Percentiles rank a stretch among this genome's conserved stretches.
phyloP scores from a whole-genome alignment of 2,888 invertebrate species.

The Aphodius sticticus region DNA sequence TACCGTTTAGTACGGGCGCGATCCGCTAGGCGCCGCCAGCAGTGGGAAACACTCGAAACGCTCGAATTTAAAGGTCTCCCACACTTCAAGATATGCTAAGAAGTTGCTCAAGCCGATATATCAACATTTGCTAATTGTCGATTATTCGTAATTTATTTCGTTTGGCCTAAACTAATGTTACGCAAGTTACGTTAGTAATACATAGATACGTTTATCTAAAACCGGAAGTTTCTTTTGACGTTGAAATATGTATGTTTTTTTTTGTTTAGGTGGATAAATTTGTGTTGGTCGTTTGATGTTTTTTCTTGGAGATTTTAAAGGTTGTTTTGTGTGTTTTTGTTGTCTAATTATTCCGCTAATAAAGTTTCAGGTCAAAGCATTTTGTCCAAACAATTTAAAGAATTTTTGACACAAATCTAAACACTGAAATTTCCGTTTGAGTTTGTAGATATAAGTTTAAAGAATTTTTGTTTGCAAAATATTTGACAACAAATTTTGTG shows the following conservation, averaged over 20 bases:
- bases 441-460: too few relatives aligned
- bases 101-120: slow-evolving; percentile 4
- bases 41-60: not conserved
- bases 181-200: not conserved
- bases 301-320: too few relatives aligned
- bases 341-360: not conserved
- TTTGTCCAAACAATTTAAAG: not conserved
- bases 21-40: not conserved
- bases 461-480: too few relatives aligned
- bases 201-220: not conserved
- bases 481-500: too few relatives aligned
- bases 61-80: not conserved
- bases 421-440: too few relatives aligned
- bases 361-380: not conserved
- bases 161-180: not conserved
- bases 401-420: too few relatives aligned
- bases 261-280: not conserved
- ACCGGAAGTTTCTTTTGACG: not conserved
- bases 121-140: slow-evolving; percentile 4
- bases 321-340: too few relatives aligned
- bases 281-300: too few relatives aligned
- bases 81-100: not conserved
- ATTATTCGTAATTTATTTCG: not conserved
- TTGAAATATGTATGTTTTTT: slow-evolving; percentile 9
- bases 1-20: not conserved